phyloP scores from a whole-genome alignment of 1,140 invertebrate genomes.

The Drosophila tristis region DNA sequence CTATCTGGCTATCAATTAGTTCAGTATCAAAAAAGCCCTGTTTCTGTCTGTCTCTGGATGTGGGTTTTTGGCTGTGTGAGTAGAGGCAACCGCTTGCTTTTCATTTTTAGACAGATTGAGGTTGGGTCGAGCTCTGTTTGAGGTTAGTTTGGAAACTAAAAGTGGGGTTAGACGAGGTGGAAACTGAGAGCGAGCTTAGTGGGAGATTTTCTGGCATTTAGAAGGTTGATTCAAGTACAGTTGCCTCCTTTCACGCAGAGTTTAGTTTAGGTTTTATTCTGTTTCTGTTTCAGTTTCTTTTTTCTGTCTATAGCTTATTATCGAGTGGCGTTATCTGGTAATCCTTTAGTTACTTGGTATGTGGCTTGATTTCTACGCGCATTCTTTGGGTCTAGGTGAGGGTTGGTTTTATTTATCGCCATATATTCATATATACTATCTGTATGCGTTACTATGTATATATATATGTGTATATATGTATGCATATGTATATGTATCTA shows the following conservation, averaged over 20 bases:
- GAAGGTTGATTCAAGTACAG: slow-evolving; percentile 10
- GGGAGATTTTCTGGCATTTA: background rate
- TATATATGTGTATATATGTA: slow-evolving; percentile 54
- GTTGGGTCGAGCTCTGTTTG: slow-evolving; percentile 44
- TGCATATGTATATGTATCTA: slow-evolving; percentile 47
- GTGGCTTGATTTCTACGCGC: slow-evolving; percentile 12
- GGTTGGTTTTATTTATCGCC: slow-evolving; percentile 22
- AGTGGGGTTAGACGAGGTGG: slow-evolving; percentile 18
- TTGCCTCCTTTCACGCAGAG: slow-evolving; percentile 36
- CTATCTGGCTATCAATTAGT: slow-evolving; percentile 33
- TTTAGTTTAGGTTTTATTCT: background rate
- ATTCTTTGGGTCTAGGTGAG: slow-evolving; percentile 10
- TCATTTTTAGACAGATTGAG: slow-evolving; percentile 61
- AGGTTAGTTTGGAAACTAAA: slow-evolving; percentile 31
- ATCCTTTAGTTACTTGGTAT: slow-evolving; percentile 41
- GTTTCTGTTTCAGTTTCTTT: background rate
- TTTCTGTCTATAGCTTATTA: slow-evolving; percentile 48
- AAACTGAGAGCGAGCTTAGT: slow-evolving; percentile 18
- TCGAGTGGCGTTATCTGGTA: slow-evolving; percentile 54
- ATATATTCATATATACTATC: slow-evolving; percentile 45
- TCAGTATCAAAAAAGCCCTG: slow-evolving; percentile 64
- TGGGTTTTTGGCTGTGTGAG: slow-evolving; percentile 45
- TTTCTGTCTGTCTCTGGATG: slow-evolving; percentile 38
- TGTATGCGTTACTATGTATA: slow-evolving; percentile 38
- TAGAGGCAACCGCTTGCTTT: slow-evolving; percentile 47